phyloP scores from a whole-genome alignment of 2,888 invertebrate genomes.

The Clusia tigrina region DNA sequence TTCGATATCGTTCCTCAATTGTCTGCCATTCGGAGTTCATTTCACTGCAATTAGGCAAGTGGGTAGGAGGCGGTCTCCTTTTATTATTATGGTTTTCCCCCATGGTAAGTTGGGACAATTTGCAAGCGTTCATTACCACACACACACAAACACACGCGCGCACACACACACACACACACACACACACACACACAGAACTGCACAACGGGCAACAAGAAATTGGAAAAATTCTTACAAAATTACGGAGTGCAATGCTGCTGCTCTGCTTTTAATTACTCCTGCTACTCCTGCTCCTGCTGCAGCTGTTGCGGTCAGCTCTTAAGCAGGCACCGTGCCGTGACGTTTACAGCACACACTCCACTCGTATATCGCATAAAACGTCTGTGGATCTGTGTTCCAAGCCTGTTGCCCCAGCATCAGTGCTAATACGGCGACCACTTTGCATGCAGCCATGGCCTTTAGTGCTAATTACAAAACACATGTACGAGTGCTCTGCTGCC shows the following conservation, averaged over 20 bases:
- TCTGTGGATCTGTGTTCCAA: too few species aligned
- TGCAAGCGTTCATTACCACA: background rate
- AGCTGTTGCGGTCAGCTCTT: background rate
- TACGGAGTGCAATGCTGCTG: background rate
- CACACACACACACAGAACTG: background rate
- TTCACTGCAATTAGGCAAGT: too few species aligned
- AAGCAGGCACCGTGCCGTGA: background rate
- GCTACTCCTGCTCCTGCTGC: background rate
- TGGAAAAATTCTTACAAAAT: background rate
- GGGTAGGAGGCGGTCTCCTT: too few species aligned
- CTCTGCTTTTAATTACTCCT: background rate
- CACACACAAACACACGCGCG: too few species aligned
- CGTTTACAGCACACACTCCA: background rate
- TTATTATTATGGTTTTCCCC: too few species aligned
- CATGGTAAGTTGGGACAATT: too few species aligned
- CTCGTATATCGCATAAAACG: too few species aligned
- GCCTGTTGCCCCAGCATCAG: background rate
- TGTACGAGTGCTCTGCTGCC: constrained; percentile 21
- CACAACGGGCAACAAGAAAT: background rate
- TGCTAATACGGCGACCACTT: background rate
- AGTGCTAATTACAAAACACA: constrained; percentile 33
- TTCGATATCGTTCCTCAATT: too few species aligned
- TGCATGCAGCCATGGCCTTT: constrained; percentile 18
- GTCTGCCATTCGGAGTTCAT: too few species aligned
- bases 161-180: background rate